These are phyloP conservation scores for Tonatia bakeri DNA, from an alignment of 2,113 vertebrate species.

Conservation along the genomic window DNA sequence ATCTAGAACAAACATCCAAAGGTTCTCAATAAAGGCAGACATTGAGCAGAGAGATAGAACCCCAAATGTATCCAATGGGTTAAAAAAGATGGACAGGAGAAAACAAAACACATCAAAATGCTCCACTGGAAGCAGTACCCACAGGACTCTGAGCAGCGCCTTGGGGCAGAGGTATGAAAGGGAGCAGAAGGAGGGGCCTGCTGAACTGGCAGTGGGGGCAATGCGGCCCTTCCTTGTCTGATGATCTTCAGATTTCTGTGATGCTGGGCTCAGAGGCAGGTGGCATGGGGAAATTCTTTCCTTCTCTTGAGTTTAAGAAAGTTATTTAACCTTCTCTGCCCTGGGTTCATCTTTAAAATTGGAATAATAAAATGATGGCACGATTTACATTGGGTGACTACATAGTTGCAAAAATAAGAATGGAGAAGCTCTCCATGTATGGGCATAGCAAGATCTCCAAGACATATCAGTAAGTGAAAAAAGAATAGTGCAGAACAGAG, in stretches of 20 bases:
- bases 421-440: neutral
- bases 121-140: neutral
- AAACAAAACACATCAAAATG: neutral
- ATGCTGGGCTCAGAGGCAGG: neutral
- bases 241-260: slow-evolving; percentile 2
- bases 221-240: neutral
- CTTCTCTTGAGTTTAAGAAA: neutral
- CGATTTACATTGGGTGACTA: neutral
- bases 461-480: neutral
- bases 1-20: neutral
- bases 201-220: too few relatives aligned
- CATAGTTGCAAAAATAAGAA: neutral
- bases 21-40: neutral
- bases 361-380: neutral
- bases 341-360: neutral
- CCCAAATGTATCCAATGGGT: neutral
- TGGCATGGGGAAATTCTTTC: neutral
- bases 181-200: neutral
- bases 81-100: neutral
- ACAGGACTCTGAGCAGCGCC: neutral
- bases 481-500: neutral
- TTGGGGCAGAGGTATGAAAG: neutral
- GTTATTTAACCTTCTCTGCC: neutral
- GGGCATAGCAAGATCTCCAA: neutral
- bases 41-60: neutral